Evolutionary conservation across 2,797 vertebrate species (phyloP), one percentile per base, ranked within the genome.

Genomic region (Spinus pinus): DNA sequence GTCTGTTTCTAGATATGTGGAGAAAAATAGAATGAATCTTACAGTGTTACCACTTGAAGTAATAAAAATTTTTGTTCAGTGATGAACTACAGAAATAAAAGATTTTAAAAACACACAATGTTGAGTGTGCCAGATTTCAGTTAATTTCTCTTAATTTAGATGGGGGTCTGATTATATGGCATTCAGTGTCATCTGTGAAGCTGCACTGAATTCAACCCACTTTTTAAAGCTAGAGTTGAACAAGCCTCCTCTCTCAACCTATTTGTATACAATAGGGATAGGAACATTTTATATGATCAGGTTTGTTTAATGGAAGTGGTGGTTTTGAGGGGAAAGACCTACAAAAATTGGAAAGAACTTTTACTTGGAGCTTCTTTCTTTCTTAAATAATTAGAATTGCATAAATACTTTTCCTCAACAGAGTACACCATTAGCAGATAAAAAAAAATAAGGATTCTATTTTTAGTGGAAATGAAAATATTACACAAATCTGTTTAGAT

Each of bases 401-500:
- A 49, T 18, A 50, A 71, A 64, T 64, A 53, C 22, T 81, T 88
- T 31, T 71, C 24, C 30, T 88, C 27, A 50, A 57, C 18, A 60
- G 21, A 90, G n/a, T 49, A 37, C 6, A 60, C 67, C 57, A 41
- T 21, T 42, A 64, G 6, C 8, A 78, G 28, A 50, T 70, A 53
- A 86, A 78, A 64, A 9, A 24, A 83, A 90, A 81, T 27, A 88
- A 61, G 12, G 23, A 41, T 66, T 85, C 41, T 70, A 27, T 15
- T 74, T 85, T 74, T 71, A 25, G 10, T 73, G n/a, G 58, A 70
- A 82, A 5, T 42, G 41, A 77, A 66, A 28, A 44, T 44, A 54
- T 94, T 81, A 47, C 39, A 53, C 61, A 77, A 93, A 91, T 83
- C 58, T 81, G 58, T 80, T 73, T 66, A 78, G 30, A 90, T 91